A percentile compares a stretch with the other conserved stretches of the same genome.
phyloP scores from a whole-genome alignment of 2,113 vertebrate species.

The Tachycineta bicolor region DNA sequence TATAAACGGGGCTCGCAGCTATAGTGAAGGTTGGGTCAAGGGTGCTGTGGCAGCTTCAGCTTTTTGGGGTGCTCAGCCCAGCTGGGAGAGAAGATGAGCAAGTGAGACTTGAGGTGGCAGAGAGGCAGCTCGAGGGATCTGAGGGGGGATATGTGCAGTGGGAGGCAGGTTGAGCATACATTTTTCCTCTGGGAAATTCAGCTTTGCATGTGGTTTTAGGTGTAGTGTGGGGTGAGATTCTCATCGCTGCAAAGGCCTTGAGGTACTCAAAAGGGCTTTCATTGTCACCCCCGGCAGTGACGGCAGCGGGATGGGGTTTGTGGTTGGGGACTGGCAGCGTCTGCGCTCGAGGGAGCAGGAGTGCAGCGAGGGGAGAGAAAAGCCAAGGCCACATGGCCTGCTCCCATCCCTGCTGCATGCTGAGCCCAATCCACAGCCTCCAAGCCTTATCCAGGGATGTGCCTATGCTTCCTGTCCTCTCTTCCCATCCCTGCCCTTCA shows the following conservation, averaged over 20 bases:
- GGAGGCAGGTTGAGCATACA: background rate
- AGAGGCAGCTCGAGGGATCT: background rate
- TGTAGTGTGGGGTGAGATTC: constrained; percentile 5
- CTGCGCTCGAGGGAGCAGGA: fast-evolving
- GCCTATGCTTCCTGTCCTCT: background rate
- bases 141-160: fast-evolving
- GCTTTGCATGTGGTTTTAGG: constrained; percentile 54
- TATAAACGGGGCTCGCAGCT: background rate
- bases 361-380: fast-evolving
- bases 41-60: background rate
- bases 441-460: fast-evolving
- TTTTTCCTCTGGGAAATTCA: constrained; percentile 55
- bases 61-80: background rate
- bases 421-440: fast-evolving
- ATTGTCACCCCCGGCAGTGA: background rate
- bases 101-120: background rate
- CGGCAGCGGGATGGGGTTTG: background rate
- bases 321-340: background rate
- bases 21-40: constrained; percentile 11
- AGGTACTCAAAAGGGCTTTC: background rate
- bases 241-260: constrained; percentile 32
- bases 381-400: background rate
- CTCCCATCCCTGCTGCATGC: background rate
- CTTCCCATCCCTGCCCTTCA: background rate
- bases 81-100: background rate